Evolutionary conservation across 1,140 invertebrate species (phyloP), one percentile per base, ranked within the genome.

Genomic region (Pseudobourletiella spinata): DNA sequence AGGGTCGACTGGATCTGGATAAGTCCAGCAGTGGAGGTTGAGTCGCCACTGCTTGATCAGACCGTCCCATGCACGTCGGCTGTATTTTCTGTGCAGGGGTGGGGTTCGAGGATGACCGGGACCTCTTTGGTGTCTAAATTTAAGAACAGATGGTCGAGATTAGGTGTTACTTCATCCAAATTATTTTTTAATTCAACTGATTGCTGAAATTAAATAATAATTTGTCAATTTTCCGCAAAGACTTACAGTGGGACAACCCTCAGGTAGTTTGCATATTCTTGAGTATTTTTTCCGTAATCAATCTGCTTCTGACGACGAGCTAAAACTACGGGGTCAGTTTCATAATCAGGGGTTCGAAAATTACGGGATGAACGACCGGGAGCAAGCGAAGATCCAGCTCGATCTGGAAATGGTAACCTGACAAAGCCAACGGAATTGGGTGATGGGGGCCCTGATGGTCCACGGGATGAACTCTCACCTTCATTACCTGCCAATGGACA

Each of bases 211-310:
- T 56, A 11, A 3, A 11, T 56, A 56, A 15, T 24, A 6, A 22
- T 26, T 29, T 22, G 4, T 29, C 11, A 26, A 15, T 54, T 54
- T 16, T 29, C 6, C 3, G 8, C 8, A 15, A n/a, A 57, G 28
- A 76, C 79, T 79, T 82, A 89, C 87, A 81, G 85, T 55, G 88
- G 87, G 42, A 95, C 79, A 64, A 78, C 65, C 70, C 82, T 76
- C 1, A 80, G 72, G 69, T 94, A 96, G 74, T 83, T 83, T 56
- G 88, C 82, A 76, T 96, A 96, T 39, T 88, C 89, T 63, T 85
- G 75, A 14, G 91, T 95, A 73, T 93, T 94, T 79, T 95, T 95
- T 22, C 93, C 93, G 79, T 91, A 95, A 74, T 95, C 89, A 73
- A 96, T 91, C 76, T 94, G 89, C 75, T 95, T 95, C 72, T 94